Evolutionary conservation across 1,140 invertebrate species (phyloP).

Genomic region (Orchestia grillus): DNA sequence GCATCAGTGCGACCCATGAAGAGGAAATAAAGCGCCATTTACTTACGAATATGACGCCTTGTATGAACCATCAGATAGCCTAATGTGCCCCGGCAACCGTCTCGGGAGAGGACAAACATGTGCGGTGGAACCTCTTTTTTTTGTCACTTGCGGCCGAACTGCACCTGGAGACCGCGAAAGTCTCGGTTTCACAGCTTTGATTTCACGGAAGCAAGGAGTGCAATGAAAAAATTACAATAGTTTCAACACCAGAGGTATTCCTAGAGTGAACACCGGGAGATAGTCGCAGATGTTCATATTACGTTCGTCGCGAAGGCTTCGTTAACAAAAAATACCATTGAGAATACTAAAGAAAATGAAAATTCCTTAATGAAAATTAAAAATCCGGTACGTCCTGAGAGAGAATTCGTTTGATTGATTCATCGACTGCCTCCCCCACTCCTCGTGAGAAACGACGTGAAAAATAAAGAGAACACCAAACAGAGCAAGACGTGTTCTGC

Average conservation of each 20-base stretch:
- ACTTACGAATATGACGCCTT: slow-evolving; percentile 27
- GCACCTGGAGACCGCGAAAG: neutral
- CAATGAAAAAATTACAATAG: neutral
- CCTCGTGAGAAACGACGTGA: no score
- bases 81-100: neutral
- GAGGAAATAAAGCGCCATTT: slow-evolving; percentile 38
- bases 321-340: no score
- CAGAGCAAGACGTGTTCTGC: no score
- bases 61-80: slow-evolving; percentile 28
- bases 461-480: no score
- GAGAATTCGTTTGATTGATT: no score
- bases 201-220: neutral
- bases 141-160: neutral
- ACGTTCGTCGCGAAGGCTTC: neutral
- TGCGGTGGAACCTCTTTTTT: neutral
- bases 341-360: no score
- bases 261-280: neutral
- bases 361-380: no score
- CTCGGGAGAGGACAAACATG: neutral
- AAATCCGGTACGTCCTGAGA: no score
- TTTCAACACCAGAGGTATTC: neutral
- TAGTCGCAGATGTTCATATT: neutral
- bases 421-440: no score
- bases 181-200: neutral
- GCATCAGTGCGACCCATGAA: slow-evolving; percentile 15